phyloP scores from a whole-genome alignment of 1,140 invertebrate genomes.

The Pissodes strobi region DNA sequence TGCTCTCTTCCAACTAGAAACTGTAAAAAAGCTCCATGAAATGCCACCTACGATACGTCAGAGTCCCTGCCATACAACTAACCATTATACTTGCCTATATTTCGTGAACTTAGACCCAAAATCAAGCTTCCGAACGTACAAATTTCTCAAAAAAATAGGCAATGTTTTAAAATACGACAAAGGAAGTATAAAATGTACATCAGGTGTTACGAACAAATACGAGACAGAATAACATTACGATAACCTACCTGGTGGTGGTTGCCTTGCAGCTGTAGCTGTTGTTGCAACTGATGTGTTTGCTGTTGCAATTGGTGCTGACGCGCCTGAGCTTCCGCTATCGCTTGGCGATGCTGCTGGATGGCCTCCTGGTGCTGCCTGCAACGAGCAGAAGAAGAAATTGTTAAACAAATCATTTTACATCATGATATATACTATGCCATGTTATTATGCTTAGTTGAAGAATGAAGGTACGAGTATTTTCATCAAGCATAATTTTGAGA shows the following conservation, averaged over 20 bases:
- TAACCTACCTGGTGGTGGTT: conserved; percentile 38
- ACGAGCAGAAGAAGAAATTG: background rate
- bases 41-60: background rate
- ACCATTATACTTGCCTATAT: conserved; percentile 19
- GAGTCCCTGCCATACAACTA: conserved; percentile 20
- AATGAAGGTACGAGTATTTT: too few relatives aligned
- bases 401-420: too few relatives aligned
- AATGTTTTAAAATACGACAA: too few relatives aligned
- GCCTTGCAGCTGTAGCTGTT: conserved; percentile 38
- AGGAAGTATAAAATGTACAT: too few relatives aligned
- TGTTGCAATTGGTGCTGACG: conserved; percentile 45
- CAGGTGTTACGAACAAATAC: background rate
- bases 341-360: conserved; percentile 47
- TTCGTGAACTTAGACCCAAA: conserved; percentile 30
- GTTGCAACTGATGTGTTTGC: conserved; percentile 38
- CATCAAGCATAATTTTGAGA: too few relatives aligned
- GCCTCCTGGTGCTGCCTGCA: conserved; percentile 45
- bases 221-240: conserved; percentile 3
- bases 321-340: conserved; percentile 47
- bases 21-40: background rate
- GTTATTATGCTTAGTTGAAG: too few relatives aligned
- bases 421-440: too few relatives aligned
- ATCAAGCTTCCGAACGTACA: conserved; percentile 25
- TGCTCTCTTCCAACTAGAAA: background rate
- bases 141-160: too few relatives aligned